A percentile compares a stretch with the other conserved stretches of the same genome.
These are phyloP conservation scores for Pristionchus japonicus DNA, from an alignment of 2,888 invertebrate genomes.

Conservation along the genomic window DNA sequence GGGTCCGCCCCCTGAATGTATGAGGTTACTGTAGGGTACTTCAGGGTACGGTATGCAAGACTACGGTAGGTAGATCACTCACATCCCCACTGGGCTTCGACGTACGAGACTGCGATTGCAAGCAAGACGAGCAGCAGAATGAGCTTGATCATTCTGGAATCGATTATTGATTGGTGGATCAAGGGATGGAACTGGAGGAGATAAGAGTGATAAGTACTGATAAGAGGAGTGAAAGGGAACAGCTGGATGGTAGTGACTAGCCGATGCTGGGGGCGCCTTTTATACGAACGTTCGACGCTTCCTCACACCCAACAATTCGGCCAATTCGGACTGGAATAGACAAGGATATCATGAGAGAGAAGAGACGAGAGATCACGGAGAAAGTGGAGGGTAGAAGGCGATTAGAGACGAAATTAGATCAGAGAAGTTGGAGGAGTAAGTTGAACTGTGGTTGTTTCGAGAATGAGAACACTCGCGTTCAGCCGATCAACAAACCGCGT, in stretches of 20 bases:
- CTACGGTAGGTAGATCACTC: not conserved
- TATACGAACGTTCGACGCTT: conserved; percentile 4
- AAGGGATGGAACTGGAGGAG: not conserved
- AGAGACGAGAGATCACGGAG: not conserved
- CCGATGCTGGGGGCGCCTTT: not conserved
- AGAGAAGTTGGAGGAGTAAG: not conserved
- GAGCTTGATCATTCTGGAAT: conserved; percentile 27
- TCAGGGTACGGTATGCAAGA: not conserved
- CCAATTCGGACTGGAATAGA: conserved; percentile 41
- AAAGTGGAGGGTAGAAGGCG: not conserved
- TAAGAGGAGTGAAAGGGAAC: not conserved
- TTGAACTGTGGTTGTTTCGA: not conserved
- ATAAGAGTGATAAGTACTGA: not conserved
- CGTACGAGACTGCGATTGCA: conserved; percentile 16
- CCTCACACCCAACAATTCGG: conserved; percentile 21
- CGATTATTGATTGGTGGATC: not conserved
- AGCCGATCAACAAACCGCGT: not conserved
- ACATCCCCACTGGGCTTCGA: conserved; percentile 41
- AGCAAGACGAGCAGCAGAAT: not conserved
- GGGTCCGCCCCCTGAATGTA: not conserved
- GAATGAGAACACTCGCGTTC: not conserved
- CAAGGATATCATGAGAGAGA: conserved; percentile 33
- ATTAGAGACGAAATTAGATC: not conserved
- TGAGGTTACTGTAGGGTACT: not conserved
- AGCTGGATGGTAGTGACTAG: not conserved